Evolutionary conservation across 1,140 invertebrate genomes (phyloP), one percentile per base, ranked within the genome.

Genomic region (Cydia amplana): DNA sequence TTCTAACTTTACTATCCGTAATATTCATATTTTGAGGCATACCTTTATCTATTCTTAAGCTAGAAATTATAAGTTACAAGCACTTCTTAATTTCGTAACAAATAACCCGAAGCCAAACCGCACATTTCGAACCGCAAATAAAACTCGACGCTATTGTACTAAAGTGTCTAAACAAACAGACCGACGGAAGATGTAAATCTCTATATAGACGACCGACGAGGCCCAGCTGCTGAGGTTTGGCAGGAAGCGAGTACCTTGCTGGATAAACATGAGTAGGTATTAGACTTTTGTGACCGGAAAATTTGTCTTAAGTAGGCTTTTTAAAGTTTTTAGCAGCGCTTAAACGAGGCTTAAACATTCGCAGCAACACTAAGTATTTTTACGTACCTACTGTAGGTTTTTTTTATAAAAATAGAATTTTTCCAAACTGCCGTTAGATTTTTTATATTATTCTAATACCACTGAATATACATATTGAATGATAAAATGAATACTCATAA

Each of bases 131-230:
- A 65, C 74, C 23, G 64, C 14, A 43, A 70, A 64, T 75, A 75
- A 70, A 70, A 75, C 43, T 70, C 51, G 55, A 74, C 20, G 60
- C 51, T 55, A 74, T 74, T 74, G 55, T 36, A 25, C 51, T 32
- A 74, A 70, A 67, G 25, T 51, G 60, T 65, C 46, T 70, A 75
- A 75, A 75, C 43, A 75, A 75, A 75, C 74, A 75, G 46, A 14
- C 60, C 51, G 51, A 60, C 49, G 51, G 51, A 74, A 74, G 51
- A 32, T 60, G 55, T 74, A 60, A 74, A 74, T 74, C 46, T 74
- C 51, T 18, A 60, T n/a, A 74, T 55, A 25, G 46, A 60, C 25
- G 25, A 23, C 36, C 16, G 72, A 73, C 25, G 72, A 25, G 28
- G 51, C 49, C 51, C 73, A 74, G 49, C 73, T 74, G 73, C 51